Evolutionary conservation across 2,888 invertebrate genomes (phyloP), one percentile per base, ranked within the genome.

Genomic region (Melinopterus prodromus): DNA sequence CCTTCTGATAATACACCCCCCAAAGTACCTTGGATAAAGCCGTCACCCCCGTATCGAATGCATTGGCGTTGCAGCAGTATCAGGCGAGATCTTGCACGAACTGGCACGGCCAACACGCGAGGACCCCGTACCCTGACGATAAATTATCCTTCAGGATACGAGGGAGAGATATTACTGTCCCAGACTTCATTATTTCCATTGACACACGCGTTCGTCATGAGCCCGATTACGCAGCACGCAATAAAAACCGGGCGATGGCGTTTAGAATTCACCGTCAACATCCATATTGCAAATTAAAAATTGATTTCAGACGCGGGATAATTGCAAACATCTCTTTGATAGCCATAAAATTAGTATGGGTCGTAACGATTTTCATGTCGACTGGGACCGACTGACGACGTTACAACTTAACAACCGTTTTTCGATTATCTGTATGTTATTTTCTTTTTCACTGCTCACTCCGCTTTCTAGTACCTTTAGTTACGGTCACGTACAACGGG

Each of bases 61-160:
- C 84, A 82, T 83, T 84, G 85, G 84, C 86, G 87, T 85, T 87
- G 74, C 74, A 74, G 35, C 74, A n/a, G 74, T 74, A 74, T 74
- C 74, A 74, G 37, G 74, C 74, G 74, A 35, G 12, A 74, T 74
- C 74, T 74, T 35, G 74, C 74, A 74, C 74, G 74, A 35, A 74
- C 36, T 37, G 35, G 37, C 36, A 37, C 74, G 26, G 36, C 26
- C 26, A 87, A 87, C 88, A 88, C 88, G 88, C 88, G 83, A 88
- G 86, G 86, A 87, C 87, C 87, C 85, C 86, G 87, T 87, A 87
- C 87, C 87, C 87, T 86, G 86, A 85, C 85, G 86, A 88, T 88
- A 88, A 87, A 88, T 88, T 87, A 87, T 86, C 85, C 86, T 85
- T 86, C 74, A 35, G 74, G 74, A 74, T 37, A 74, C 37, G 35